phyloP scores from a whole-genome alignment of 2,797 vertebrate genomes.

The Pangasius krempfi region DNA sequence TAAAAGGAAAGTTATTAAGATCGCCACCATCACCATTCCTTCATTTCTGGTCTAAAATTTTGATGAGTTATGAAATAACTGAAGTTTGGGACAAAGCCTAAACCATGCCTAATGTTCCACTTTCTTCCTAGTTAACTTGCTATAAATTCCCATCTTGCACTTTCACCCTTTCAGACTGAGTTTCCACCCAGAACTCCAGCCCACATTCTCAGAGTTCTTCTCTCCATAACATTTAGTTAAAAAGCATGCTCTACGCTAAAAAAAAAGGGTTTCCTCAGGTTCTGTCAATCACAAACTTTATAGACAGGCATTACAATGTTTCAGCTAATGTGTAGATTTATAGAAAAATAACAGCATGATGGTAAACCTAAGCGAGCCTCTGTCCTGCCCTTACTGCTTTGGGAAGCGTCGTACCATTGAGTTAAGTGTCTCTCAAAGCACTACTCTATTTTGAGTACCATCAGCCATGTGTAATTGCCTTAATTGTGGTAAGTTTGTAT shows the following conservation, averaged over 20 bases:
- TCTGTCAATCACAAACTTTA: not conserved
- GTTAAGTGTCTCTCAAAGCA: conserved; percentile 53
- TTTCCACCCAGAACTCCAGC: not conserved
- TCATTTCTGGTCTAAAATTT: not conserved
- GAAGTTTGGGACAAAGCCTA: not conserved
- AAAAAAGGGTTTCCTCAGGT: not conserved
- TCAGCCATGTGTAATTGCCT: conserved; percentile 67
- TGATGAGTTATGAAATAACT: not conserved
- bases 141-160: not conserved
- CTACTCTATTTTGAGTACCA: conserved; percentile 57
- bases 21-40: not conserved
- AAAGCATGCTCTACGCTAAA: not conserved
- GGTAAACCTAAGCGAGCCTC: conserved; percentile 51
- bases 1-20: not conserved
- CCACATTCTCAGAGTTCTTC: not conserved
- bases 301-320: not conserved
- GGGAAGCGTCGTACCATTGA: conserved; percentile 57
- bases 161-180: not conserved
- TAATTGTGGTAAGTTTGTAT: conserved; percentile 66
- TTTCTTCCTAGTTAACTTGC: not conserved
- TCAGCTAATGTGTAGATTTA: not conserved
- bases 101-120: not conserved
- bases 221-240: not conserved
- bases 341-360: conserved; percentile 45
- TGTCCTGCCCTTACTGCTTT: conserved; percentile 57